A percentile compares a stretch with the other conserved stretches of the same genome.
phyloP scores from a whole-genome alignment of 2,888 invertebrate species.

The Diabrotica balteata region DNA sequence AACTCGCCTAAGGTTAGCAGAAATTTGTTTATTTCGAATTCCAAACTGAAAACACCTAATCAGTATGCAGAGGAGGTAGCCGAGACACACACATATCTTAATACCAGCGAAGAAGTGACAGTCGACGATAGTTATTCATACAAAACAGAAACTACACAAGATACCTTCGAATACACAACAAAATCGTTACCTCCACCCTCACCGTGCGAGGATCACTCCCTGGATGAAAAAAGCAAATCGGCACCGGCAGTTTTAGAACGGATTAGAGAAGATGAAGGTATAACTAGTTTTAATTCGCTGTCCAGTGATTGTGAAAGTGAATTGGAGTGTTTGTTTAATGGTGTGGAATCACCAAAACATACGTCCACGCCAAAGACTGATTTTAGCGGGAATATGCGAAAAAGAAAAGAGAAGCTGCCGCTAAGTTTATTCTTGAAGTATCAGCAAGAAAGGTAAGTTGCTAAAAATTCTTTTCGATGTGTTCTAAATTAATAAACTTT shows the following conservation, averaged over 20 bases:
- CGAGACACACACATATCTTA: slow-evolving; percentile 43
- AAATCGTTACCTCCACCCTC: slow-evolving; percentile 32
- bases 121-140: slow-evolving; percentile 43
- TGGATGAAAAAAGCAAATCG: slow-evolving; percentile 36
- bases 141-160: slow-evolving; percentile 28
- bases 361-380: slow-evolving; percentile 60
- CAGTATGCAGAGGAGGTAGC: slow-evolving; percentile 53
- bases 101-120: slow-evolving; percentile 46
- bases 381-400: slow-evolving; percentile 39
- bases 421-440: slow-evolving; percentile 47
- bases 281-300: slow-evolving; percentile 42
- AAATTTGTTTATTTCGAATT: slow-evolving; percentile 52
- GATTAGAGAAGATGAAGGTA: slow-evolving; percentile 35
- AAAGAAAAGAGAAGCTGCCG: slow-evolving; percentile 39
- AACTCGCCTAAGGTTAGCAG: slow-evolving; percentile 55
- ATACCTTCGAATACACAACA: slow-evolving; percentile 15
- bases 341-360: slow-evolving; percentile 55
- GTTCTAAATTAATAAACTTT: too few relatives aligned
- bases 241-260: slow-evolving; percentile 48
- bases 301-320: slow-evolving; percentile 58
- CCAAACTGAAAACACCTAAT: slow-evolving; percentile 46
- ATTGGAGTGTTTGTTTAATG: slow-evolving; percentile 55
- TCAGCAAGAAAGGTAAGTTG: slow-evolving; percentile 50
- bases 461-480: background rate
- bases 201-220: slow-evolving; percentile 5